Evolutionary conservation across 2,797 vertebrate genomes (phyloP), one percentile per base, ranked within the genome.

Genomic region (Hoplostethus atlanticus): DNA sequence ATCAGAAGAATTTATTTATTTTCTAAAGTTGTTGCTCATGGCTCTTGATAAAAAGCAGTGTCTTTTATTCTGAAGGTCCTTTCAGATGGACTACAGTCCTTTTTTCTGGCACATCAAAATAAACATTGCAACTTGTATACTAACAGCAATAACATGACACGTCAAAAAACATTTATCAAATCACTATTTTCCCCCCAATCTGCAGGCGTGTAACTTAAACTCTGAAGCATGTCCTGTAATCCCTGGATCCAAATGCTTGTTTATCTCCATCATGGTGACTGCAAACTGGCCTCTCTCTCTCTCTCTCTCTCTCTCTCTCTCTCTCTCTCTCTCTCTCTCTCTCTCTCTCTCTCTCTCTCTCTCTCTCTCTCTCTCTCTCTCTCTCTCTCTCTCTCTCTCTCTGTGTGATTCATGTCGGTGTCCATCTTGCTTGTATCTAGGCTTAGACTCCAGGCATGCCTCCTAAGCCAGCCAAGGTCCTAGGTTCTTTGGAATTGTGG

Each of bases 1-100:
- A 46, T 63, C 55, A 47, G 38, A 40, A 62, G 34, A 65, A 62
- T 77, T 25, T 5, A 4, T 40, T 64, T 67, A 50, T 59, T 17
- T 56, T 44, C 8, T 12, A 9, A 77, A 31, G 12, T 38, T 60
- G 38, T 54, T 17, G 44, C 21, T 1, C 21, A 68, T 13, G n/a
- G n/a, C 6, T n/a, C n/a, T 66, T 25, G 6, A 64, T n/a, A n/a
- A 21, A 21, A 21, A 21, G 21, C 21, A 21, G 21, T 21, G 21
- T 21, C 21, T 40, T 40, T 10, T 10, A 3, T 6, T 40, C 38
- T 40, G 38, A 40, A 40, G 8, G 38, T 40, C 38, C 7, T 40
- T 40, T 40, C 38, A 40, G 2, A 40, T 11, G 9, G 8, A 40
- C 10, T 40, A 40, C 8, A 40, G 38, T 40, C 38, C 38, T 40